Evolutionary conservation across 2,113 vertebrate species (phyloP), one percentile per base, ranked within the genome.

Genomic region (Odontophorus gujanensis): DNA sequence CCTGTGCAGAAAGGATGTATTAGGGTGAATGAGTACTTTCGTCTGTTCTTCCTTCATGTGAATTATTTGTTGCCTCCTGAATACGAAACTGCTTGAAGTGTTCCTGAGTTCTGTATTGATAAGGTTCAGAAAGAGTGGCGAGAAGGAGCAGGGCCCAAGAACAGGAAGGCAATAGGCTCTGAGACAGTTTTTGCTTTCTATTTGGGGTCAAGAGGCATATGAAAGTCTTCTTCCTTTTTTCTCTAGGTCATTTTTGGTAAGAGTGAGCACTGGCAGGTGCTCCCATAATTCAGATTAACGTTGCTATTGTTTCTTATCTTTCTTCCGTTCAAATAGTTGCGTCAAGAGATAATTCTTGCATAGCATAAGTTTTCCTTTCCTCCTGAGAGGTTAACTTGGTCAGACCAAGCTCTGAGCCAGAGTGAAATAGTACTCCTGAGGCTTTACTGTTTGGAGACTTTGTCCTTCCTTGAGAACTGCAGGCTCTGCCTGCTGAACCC

Each of bases 251-350:
- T 0, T 62, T 77, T 87, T 73, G 48, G 40, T n/a, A 20, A 81
- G n/a, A 13, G 28, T 57, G 43, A 67, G 40, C 12, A 7, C 3
- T 79, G 43, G 30, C 62, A 53, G 58, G 45, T 76, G 69, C 55
- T 91, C 36, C 25, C 25, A 40, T 36, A 28, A 7, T 26, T 80
- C 26, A 79, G 18, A 66, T 18, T 66, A 50, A 43, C 36, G 53
- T 87, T 71, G 9, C 22, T 84, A 2, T 92, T 95, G 77, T 89
- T 62, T 79, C 75, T 83, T 86, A 59, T 38, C 85, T 90, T 83
- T 28, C n/a, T 87, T 94, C 75, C 0, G 0, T 84, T 88, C 77
- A 66, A 32, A 9, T 8, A 51, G 26, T 72, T 85, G 22, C 1
- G 1, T 87, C 15, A 65, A 55, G 65, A 89, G 62, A 30, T 75